Percentiles rank a stretch among this genome's conserved stretches.
Evolutionary conservation across 2,888 invertebrate species (phyloP).

Genomic region (Tupiocoris notatus): DNA sequence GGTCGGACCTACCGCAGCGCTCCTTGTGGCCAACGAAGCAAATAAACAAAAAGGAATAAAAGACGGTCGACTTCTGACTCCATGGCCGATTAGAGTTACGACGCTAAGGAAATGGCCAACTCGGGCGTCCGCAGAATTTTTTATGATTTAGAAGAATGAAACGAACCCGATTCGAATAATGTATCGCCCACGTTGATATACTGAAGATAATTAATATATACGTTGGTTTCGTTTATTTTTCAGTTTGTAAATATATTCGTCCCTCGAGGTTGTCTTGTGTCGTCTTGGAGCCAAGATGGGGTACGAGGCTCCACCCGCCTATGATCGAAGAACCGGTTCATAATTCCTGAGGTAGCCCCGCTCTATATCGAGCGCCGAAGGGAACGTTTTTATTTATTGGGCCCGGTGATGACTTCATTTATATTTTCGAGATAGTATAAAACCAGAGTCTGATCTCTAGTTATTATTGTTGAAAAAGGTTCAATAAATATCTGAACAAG

Average conservation of each 20-base stretch:
- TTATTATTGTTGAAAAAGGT: no score
- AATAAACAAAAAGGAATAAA: background rate
- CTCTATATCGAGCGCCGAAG: slow-evolving; percentile 1
- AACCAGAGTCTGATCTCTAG: no score
- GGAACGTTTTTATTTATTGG: slow-evolving; percentile 23
- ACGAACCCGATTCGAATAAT: background rate
- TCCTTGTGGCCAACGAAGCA: background rate
- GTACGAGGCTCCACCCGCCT: background rate
- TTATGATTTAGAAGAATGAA: slow-evolving; percentile 18
- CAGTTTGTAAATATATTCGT: background rate
- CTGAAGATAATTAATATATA: slow-evolving; percentile 20
- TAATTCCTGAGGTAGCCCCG: background rate
- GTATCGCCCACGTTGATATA: slow-evolving; percentile 14
- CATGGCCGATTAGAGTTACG: slow-evolving; percentile 17
- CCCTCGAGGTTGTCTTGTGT: background rate
- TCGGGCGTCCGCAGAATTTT: background rate
- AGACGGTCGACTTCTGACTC: background rate
- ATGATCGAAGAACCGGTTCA: background rate
- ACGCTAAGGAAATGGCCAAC: slow-evolving; percentile 9
- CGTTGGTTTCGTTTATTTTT: background rate
- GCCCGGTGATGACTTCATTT: slow-evolving; percentile 22
- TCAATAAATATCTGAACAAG: no score
- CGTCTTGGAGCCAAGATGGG: background rate
- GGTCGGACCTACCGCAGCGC: slow-evolving; percentile 20
- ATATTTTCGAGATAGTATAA: slow-evolving; percentile 10